Percentiles rank a stretch among this genome's conserved stretches.
Evolutionary conservation across 2,797 vertebrate genomes (phyloP).

Genomic region (Mus minutoides): DNA sequence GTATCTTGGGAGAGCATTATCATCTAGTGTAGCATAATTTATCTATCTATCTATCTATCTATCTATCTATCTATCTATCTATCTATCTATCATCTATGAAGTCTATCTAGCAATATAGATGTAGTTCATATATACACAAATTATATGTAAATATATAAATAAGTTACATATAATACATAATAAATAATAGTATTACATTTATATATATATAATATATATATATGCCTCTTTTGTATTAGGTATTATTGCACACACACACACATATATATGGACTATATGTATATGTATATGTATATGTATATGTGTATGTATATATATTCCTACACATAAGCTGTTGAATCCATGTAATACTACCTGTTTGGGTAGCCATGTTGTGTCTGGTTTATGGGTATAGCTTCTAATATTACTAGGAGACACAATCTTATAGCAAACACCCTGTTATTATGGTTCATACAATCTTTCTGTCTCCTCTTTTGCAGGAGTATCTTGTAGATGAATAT

Average conservation of each 20-base stretch:
- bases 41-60: not conserved
- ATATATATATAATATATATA: not conserved
- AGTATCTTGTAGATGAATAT: not conserved
- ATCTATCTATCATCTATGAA: not conserved
- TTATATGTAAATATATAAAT: not conserved
- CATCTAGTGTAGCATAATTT: not conserved
- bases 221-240: not conserved
- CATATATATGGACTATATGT: not conserved
- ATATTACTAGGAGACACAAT: not conserved
- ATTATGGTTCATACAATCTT: not conserved
- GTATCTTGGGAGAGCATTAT: not conserved
- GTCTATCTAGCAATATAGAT: not conserved
- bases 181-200: no score
- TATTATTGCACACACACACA: not conserved
- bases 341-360: not conserved
- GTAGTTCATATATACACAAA: not conserved
- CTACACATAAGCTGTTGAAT: not conserved
- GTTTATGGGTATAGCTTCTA: not conserved
- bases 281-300: not conserved
- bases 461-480: not conserved
- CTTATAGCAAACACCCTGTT: not conserved
- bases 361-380: not conserved
- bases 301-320: not conserved
- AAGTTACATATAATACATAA: no score
- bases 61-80: not conserved